phyloP scores from a whole-genome alignment of 2,888 invertebrate species.

The Dascillus cervinus region DNA sequence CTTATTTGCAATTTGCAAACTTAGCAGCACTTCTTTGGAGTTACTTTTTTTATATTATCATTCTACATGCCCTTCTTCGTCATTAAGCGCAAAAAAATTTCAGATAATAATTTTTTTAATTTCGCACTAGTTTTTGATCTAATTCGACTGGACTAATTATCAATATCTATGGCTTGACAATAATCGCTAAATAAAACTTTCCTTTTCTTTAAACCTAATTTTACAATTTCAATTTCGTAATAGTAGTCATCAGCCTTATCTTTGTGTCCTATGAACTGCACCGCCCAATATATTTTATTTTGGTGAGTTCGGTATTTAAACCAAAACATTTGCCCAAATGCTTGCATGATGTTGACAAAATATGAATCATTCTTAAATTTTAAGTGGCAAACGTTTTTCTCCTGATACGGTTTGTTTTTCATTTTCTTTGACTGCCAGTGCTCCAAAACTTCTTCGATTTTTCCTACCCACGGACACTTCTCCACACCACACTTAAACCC shows the following conservation, averaged over 20 bases:
- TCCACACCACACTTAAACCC: conserved; percentile 22
- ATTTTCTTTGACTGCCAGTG: conserved; percentile 24
- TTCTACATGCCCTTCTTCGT: no score
- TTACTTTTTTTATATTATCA: no score
- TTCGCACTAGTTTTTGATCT: no score
- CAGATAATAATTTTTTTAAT: no score
- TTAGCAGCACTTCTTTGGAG: no score
- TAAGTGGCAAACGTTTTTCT: conserved; percentile 21
- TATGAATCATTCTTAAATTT: conserved; percentile 22
- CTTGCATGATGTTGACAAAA: conserved; percentile 22
- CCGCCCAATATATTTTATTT: conserved; percentile 20
- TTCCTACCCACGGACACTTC: conserved; percentile 22
- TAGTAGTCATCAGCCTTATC: conserved; percentile 18
- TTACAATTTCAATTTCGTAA: conserved; percentile 24
- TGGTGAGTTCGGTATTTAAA: conserved; percentile 23
- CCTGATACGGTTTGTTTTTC: conserved; percentile 19
- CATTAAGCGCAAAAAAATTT: no score
- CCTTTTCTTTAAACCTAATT: conserved; percentile 14
- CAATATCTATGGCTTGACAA: conserved; percentile 21
- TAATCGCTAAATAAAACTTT: conserved; percentile 22
- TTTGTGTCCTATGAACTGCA: conserved; percentile 21
- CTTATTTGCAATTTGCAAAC: no score
- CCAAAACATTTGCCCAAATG: conserved; percentile 23
- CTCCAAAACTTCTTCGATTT: conserved; percentile 15
- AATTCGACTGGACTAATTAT: no score